A percentile compares a stretch with the other conserved stretches of the same genome.
These are phyloP conservation scores for Odobenus rosmarus DNA, from an alignment of 2,113 vertebrate species.

Conservation along the genomic window DNA sequence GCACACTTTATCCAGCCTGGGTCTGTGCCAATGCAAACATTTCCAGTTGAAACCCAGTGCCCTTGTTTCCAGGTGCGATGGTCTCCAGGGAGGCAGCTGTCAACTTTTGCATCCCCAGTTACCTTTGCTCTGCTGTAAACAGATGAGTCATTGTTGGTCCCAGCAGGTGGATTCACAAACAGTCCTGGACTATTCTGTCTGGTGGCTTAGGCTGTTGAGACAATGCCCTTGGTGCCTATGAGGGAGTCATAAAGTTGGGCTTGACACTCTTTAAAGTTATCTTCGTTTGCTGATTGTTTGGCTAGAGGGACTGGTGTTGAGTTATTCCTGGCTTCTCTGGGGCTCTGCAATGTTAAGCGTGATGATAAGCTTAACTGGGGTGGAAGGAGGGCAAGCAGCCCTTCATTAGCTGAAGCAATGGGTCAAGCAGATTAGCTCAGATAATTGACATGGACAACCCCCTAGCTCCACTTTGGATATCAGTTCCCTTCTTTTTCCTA, in stretches of 20 bases:
- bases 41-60: constrained; percentile 2
- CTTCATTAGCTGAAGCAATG: neutral
- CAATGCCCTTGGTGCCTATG: constrained; percentile 9
- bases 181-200: constrained; percentile 21
- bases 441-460: neutral
- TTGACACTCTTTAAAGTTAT: constrained; percentile 41
- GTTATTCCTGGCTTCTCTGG: constrained; percentile 9
- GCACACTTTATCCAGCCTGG: neutral
- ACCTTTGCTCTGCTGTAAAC: constrained; percentile 65
- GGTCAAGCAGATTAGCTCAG: neutral
- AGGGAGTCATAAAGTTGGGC: constrained; percentile 52
- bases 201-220: neutral
- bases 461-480: neutral
- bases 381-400: neutral
- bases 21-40: constrained; percentile 28
- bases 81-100: constrained; percentile 37
- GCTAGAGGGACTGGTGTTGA: constrained; percentile 36
- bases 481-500: neutral
- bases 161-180: neutral
- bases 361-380: constrained; percentile 16
- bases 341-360: neutral
- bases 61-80: constrained; percentile 37
- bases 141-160: constrained; percentile 58
- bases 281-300: constrained; percentile 57
- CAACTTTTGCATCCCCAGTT: neutral